Percentiles rank a stretch among this genome's conserved stretches.
phyloP scores from a whole-genome alignment of 2,113 vertebrate species.

The Bubalus kerabau region DNA sequence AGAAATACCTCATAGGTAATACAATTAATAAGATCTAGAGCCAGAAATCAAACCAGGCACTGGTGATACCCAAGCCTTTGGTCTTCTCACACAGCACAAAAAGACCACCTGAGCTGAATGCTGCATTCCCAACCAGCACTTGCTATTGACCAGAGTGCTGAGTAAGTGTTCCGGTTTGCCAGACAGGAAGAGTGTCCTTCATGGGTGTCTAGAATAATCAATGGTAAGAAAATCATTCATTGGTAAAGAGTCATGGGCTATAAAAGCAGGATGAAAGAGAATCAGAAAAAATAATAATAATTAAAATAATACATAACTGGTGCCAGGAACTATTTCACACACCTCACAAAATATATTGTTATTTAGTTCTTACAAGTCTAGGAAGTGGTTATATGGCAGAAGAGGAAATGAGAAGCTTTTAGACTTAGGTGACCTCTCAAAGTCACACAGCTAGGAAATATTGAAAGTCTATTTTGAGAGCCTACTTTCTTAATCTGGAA shows the following conservation, averaged over 20 bases:
- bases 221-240: neutral
- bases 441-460: neutral
- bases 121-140: neutral
- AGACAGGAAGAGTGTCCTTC: neutral
- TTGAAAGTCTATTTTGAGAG: neutral
- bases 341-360: neutral
- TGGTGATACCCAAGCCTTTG: neutral
- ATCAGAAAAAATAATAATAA: neutral
- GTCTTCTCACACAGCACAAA: neutral
- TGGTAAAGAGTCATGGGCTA: neutral
- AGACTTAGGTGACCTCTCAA: neutral
- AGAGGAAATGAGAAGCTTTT: neutral
- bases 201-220: neutral
- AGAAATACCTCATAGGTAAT: neutral
- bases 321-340: neutral
- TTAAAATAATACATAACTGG: neutral
- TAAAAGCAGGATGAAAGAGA: neutral
- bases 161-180: neutral
- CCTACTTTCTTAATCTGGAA: neutral
- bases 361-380: neutral
- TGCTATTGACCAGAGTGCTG: neutral
- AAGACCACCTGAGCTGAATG: neutral
- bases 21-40: neutral
- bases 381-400: neutral
- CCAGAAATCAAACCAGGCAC: neutral